These are phyloP conservation scores for Amaurobius ferox DNA, from an alignment of 2,888 invertebrate genomes.

Conservation along the genomic window DNA sequence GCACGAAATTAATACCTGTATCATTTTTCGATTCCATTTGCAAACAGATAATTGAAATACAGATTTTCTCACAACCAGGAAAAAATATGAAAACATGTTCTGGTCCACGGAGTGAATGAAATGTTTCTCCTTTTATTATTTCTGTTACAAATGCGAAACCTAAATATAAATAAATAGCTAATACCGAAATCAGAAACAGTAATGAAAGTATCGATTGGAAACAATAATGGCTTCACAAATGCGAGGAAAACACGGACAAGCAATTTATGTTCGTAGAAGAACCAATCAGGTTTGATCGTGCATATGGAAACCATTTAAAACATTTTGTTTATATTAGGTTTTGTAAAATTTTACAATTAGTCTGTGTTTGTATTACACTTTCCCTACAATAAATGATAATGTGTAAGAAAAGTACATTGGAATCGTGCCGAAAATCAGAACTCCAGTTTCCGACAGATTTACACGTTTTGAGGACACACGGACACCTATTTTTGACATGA, in stretches of 20 bases:
- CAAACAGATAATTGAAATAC: neutral
- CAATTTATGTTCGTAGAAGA: too few species aligned
- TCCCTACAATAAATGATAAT: too few species aligned
- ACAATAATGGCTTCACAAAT: neutral
- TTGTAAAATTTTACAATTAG: too few species aligned
- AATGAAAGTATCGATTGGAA: neutral
- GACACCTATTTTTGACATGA: too few species aligned
- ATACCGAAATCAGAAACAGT: neutral
- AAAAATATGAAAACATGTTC: neutral
- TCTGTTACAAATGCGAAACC: neutral
- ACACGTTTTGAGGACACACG: too few species aligned
- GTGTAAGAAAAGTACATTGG: too few species aligned
- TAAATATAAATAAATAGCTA: slow-evolving; percentile 4
- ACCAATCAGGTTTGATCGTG: too few species aligned
- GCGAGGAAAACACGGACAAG: neutral
- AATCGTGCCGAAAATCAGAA: too few species aligned
- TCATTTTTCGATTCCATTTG: neutral
- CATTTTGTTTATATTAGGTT: too few species aligned
- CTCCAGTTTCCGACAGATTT: too few species aligned
- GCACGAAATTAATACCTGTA: neutral
- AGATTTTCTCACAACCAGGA: neutral
- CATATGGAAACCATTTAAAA: too few species aligned
- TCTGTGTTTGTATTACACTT: too few species aligned
- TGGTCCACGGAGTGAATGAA: neutral
- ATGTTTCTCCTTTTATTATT: neutral